phyloP scores from a whole-genome alignment of 2,113 vertebrate species.

The Lontra canadensis region DNA sequence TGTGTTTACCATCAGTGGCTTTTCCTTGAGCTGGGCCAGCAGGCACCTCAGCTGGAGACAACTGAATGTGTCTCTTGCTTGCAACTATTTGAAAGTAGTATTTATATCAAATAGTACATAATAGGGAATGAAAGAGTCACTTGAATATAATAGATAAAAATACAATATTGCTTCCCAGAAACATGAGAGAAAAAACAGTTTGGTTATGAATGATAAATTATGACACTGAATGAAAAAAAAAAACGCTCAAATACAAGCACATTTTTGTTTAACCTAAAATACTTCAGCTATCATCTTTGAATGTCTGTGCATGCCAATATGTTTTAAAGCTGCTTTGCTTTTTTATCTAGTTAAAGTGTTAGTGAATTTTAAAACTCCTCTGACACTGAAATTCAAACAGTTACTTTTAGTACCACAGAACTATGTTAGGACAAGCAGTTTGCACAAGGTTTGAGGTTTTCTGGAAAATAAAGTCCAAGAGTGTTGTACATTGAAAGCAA shows the following conservation, averaged over 20 bases:
- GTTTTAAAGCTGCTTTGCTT: slow-evolving; percentile 26
- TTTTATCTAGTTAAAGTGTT: background rate
- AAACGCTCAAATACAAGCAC: background rate
- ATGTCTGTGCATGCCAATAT: background rate
- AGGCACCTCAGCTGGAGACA: background rate
- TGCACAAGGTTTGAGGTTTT: background rate
- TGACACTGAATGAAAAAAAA: background rate
- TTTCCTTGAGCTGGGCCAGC: background rate
- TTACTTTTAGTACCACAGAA: background rate
- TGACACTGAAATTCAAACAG: background rate
- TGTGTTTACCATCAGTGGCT: accelerated
- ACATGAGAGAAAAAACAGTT: background rate
- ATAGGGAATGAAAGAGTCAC: background rate
- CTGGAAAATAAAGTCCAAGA: background rate
- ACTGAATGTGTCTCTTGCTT: background rate
- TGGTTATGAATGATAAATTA: background rate
- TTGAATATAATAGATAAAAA: background rate
- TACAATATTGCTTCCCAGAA: background rate
- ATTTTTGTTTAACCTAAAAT: slow-evolving; percentile 24
- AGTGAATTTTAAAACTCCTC: background rate
- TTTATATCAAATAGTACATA: background rate
- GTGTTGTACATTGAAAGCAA: background rate
- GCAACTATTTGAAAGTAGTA: slow-evolving; percentile 2
- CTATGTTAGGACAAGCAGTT: background rate
- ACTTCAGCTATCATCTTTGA: background rate